These are phyloP conservation scores for Chloroclysta siterata DNA, from an alignment of 2,888 invertebrate species.

Conservation along the genomic window DNA sequence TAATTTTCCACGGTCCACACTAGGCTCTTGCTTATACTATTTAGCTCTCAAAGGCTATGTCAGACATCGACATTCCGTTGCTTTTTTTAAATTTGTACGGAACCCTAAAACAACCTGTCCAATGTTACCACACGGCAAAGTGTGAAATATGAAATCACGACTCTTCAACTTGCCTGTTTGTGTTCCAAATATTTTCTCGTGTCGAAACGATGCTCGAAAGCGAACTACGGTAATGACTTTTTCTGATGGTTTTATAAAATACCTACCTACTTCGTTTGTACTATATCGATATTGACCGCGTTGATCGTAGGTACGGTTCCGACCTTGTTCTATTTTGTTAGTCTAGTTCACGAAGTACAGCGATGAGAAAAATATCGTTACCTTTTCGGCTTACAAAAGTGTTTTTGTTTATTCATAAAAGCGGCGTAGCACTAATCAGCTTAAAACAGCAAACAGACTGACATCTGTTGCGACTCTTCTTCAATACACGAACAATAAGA, in stretches of 20 bases:
- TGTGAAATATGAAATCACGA: constrained; percentile 86
- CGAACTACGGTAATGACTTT: constrained; percentile 62
- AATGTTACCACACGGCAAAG: constrained; percentile 76
- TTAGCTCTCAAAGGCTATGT: neutral
- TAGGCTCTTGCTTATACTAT: constrained; percentile 1
- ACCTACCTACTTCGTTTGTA: constrained; percentile 49
- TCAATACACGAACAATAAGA: constrained; percentile 46
- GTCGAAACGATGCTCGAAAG: constrained; percentile 71
- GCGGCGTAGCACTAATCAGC: constrained; percentile 46
- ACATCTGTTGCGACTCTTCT: constrained; percentile 70
- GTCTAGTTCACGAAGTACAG: constrained; percentile 40
- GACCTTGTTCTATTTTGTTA: constrained; percentile 68
- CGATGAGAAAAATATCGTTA: constrained; percentile 48
- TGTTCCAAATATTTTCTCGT: constrained; percentile 80
- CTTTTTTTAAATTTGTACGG: neutral
- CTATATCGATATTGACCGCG: constrained; percentile 61
- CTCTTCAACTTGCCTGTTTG: constrained; percentile 78
- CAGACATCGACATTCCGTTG: constrained; percentile 1
- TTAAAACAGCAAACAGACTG: constrained; percentile 56
- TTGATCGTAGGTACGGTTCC: constrained; percentile 42
- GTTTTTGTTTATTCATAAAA: constrained; percentile 52
- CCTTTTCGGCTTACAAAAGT: constrained; percentile 43
- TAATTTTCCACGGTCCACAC: constrained; percentile 15
- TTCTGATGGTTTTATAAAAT: constrained; percentile 56
- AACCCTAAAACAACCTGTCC: constrained; percentile 69